Conservation (phyloP, 23 tunicate species). For the Styela clava region DNA sequence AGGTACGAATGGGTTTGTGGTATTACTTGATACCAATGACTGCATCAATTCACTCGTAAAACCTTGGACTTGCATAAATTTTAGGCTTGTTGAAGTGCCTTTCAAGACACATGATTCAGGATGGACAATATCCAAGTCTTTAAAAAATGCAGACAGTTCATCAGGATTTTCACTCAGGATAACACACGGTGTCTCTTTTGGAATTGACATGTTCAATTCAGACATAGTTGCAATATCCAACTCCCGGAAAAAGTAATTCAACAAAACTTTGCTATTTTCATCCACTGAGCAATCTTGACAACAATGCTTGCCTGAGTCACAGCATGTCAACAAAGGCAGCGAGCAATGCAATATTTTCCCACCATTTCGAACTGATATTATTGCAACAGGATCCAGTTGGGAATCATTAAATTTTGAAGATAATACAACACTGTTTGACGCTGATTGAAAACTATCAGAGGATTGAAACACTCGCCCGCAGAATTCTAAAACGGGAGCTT, state of each 20-base stretch:
- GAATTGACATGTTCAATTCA: too few species aligned
- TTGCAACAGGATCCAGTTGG: neutral
- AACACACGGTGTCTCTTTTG: neutral
- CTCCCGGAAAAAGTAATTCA: neutral
- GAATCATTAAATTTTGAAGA: neutral
- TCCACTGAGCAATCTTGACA: neutral
- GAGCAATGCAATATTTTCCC: neutral
- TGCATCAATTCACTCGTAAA: neutral
- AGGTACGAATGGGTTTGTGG: neutral
- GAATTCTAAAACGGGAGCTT: neutral
- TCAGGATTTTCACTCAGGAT: neutral
- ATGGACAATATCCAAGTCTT: neutral
- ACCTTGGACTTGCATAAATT: neutral
- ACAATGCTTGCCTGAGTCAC: neutral
- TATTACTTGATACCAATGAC: neutral
- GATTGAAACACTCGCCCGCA: neutral
- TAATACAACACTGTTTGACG: neutral
- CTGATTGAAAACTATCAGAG: neutral
- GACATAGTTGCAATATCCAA: neutral
- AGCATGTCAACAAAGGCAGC: neutral
- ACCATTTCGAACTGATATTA: neutral
- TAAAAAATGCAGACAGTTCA: neutral
- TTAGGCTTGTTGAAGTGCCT: neutral
- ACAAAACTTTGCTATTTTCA: neutral
- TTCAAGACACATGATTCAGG: neutral